Conservation (phyloP, 2,888 invertebrate genomes). For the Gymnocheta viridis region DNA sequence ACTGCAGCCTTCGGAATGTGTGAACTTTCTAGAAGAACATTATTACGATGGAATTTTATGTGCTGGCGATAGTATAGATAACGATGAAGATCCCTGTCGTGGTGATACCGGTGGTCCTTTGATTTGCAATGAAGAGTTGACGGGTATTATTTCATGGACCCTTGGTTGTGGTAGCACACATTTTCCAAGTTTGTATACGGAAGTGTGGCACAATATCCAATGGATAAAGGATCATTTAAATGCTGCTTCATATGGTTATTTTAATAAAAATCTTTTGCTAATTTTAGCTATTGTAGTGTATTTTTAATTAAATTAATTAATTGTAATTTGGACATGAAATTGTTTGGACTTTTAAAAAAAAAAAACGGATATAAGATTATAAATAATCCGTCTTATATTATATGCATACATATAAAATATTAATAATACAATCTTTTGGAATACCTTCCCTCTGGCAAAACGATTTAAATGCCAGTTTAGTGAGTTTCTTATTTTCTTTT, state of each 20-base stretch:
- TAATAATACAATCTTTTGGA: not conserved
- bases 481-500: slow-evolving; percentile 5
- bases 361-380: no score
- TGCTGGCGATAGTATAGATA: slow-evolving; percentile 27
- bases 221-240: slow-evolving; percentile 53
- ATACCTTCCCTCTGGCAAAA: slow-evolving; percentile 27
- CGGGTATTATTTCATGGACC: slow-evolving; percentile 72
- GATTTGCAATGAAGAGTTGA: slow-evolving; percentile 69
- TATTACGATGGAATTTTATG: slow-evolving; percentile 63
- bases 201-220: slow-evolving; percentile 60
- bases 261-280: not conserved
- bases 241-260: not conserved
- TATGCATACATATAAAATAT: no score
- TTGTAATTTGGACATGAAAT: not conserved
- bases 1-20: slow-evolving; percentile 38
- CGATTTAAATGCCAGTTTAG: slow-evolving; percentile 5
- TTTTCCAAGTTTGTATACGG: slow-evolving; percentile 70
- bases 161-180: slow-evolving; percentile 65
- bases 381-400: no score
- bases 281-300: not conserved
- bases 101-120: slow-evolving; percentile 73
- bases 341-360: no score
- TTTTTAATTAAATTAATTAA: not conserved
- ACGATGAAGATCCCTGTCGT: slow-evolving; percentile 69
- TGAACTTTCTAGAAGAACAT: not conserved